phyloP scores from a whole-genome alignment of 2,797 vertebrate genomes.

The Mormyrus hasselquistii region DNA sequence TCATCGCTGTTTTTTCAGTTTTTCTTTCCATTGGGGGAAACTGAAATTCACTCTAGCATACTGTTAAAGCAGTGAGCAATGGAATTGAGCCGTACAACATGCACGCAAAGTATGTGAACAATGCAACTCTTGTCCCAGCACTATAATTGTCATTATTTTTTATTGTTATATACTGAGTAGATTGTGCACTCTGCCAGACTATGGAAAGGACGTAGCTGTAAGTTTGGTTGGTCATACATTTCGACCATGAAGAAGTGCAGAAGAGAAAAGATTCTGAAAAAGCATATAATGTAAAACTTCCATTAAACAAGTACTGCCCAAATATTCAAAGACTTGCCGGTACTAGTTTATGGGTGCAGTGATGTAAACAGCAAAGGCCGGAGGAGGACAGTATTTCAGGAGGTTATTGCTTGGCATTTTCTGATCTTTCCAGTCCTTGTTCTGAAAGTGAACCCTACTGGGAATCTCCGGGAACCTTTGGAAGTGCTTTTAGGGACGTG shows the following conservation, averaged over 20 bases:
- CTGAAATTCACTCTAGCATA: not conserved
- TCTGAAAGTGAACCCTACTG: not conserved
- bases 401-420: not conserved
- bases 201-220: not conserved
- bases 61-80: not conserved
- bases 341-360: not conserved
- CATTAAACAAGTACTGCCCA: not conserved
- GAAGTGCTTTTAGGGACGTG: not conserved
- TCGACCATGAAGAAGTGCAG: not conserved
- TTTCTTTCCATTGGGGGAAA: not conserved
- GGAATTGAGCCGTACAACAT: not conserved
- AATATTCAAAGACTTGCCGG: not conserved
- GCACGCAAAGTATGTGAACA: not conserved
- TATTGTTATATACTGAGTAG: not conserved
- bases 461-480: not conserved
- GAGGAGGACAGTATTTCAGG: not conserved
- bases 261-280: not conserved
- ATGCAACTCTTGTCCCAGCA: not conserved
- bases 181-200: not conserved
- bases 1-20: conserved; percentile 3
- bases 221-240: not conserved
- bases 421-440: not conserved
- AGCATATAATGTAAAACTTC: not conserved
- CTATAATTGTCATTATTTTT: not conserved
- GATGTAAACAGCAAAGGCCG: not conserved